Evolutionary conservation across 2,797 vertebrate species (phyloP).

Genomic region (Pyrocephalus nanus): DNA sequence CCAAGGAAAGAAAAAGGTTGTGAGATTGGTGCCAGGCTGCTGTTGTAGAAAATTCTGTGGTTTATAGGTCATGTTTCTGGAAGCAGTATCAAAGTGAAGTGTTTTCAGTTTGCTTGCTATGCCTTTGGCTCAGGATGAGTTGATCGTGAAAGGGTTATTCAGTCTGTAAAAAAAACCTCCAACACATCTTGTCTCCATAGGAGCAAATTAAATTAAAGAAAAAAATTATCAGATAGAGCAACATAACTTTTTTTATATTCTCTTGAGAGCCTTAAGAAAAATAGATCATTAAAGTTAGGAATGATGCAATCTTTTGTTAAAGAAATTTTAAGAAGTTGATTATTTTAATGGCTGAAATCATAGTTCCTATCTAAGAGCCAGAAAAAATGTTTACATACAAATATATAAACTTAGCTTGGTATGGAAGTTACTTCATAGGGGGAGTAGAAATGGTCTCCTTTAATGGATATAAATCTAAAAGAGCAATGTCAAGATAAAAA

Average conservation of each 20-base stretch:
- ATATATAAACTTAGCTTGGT: background rate
- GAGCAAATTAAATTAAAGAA: background rate
- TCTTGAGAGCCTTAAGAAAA: background rate
- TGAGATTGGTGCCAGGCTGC: background rate
- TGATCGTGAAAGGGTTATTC: background rate
- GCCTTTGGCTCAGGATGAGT: background rate
- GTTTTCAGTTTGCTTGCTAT: background rate
- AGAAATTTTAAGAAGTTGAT: background rate
- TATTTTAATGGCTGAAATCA: background rate
- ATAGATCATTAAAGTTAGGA: background rate
- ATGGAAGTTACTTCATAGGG: background rate
- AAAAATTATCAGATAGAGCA: background rate
- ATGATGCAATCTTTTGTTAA: background rate
- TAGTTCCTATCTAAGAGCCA: background rate
- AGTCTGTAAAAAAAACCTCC: background rate
- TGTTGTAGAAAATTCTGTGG: background rate
- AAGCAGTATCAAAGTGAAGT: background rate
- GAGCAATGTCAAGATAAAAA: background rate
- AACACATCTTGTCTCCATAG: background rate
- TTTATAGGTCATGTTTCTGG: conserved; percentile 44
- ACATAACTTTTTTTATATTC: background rate
- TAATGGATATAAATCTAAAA: background rate
- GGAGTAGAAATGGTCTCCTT: background rate
- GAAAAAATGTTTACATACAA: background rate
- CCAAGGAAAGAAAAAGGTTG: background rate